phyloP scores from a whole-genome alignment of 1,140 invertebrate species.

The Drosophila kikkawai region DNA sequence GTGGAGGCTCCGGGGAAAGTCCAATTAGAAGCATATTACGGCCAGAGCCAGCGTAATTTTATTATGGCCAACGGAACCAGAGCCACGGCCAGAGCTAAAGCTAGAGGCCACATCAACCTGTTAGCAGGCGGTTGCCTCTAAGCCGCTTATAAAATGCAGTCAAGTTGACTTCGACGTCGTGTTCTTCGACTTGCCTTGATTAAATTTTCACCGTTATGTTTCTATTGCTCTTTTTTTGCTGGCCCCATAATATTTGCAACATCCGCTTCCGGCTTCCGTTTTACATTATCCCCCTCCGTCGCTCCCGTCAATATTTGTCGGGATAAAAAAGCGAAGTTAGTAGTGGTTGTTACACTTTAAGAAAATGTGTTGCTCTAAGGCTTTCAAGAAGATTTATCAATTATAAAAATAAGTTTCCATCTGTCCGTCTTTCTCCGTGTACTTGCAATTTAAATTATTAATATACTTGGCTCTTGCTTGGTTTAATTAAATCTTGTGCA shows the following conservation, averaged over 20 bases:
- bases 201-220: conserved; percentile 80
- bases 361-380: not conserved
- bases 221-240: conserved; percentile 59
- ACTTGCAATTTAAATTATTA: not conserved
- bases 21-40: conserved; percentile 78
- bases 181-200: conserved; percentile 74
- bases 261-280: conserved; percentile 80
- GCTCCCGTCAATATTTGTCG: conserved; percentile 3
- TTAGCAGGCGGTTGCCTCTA: conserved; percentile 51
- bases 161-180: conserved; percentile 49
- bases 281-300: conserved; percentile 56
- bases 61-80: conserved; percentile 52
- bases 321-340: conserved; percentile 3
- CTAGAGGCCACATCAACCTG: conserved; percentile 55
- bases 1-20: conserved; percentile 49
- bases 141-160: conserved; percentile 77
- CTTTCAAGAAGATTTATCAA: not conserved
- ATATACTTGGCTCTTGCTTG: no score
- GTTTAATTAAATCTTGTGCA: not conserved
- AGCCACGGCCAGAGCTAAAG: conserved; percentile 50
- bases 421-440: no score
- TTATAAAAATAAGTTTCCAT: not conserved
- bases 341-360: not conserved
- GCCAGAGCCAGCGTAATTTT: conserved; percentile 70
- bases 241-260: conserved; percentile 74